phyloP scores from a whole-genome alignment of 2,113 vertebrate genomes.

The Oceanodroma tethys region DNA sequence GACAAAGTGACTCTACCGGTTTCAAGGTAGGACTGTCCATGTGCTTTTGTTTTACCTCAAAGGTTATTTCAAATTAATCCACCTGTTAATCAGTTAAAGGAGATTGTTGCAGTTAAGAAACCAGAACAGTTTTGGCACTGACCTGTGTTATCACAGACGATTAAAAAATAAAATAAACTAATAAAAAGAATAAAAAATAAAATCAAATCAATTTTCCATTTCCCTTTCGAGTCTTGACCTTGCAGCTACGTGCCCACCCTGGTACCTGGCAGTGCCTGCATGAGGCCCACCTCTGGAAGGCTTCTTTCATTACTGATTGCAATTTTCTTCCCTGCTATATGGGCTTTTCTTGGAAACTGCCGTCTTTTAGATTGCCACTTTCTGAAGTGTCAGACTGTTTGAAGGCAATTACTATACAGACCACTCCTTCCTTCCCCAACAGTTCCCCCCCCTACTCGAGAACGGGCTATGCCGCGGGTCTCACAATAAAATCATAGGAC shows the following conservation, averaged over 20 bases:
- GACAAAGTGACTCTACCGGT: background rate
- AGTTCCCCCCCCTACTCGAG: background rate
- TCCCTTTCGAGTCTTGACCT: background rate
- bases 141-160: background rate
- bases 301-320: background rate
- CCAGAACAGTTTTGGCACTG: background rate
- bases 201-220: background rate
- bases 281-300: background rate
- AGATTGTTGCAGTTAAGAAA: background rate
- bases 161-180: background rate
- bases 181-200: background rate
- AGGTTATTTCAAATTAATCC: background rate
- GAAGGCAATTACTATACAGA: background rate
- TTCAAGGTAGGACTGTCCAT: background rate
- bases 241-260: background rate
- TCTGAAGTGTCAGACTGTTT: background rate
- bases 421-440: background rate
- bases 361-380: background rate
- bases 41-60: background rate
- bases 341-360: background rate
- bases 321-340: background rate
- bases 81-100: background rate
- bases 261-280: background rate
- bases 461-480: background rate
- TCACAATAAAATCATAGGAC: background rate